These are phyloP conservation scores for Heliconius ismenius DNA, from an alignment of 2,888 invertebrate species.

Conservation along the genomic window DNA sequence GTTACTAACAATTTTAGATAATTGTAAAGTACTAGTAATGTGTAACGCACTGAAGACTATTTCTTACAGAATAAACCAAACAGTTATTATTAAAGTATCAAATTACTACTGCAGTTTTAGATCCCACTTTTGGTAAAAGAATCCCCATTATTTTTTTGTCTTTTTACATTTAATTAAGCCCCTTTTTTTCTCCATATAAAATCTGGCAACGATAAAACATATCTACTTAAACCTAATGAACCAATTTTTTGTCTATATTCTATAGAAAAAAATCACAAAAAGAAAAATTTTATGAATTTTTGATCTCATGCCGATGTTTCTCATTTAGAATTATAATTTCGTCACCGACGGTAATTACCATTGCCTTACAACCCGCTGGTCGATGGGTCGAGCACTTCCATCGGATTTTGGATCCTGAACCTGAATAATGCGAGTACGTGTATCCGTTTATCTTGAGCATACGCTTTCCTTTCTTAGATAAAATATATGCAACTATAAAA, in stretches of 20 bases:
- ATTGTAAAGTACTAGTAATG: no score
- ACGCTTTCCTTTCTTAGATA: conserved; percentile 46
- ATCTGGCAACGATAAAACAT: no score
- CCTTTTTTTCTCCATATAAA: no score
- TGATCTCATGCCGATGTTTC: conserved; percentile 33
- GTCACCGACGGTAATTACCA: conserved; percentile 39
- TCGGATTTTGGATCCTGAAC: conserved; percentile 45
- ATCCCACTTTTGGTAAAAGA: no score
- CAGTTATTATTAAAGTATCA: no score
- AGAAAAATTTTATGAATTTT: neutral
- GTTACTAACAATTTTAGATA: no score
- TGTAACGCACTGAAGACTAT: no score
- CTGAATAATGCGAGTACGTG: conserved; percentile 48
- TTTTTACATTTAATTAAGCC: no score
- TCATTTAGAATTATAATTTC: conserved; percentile 36
- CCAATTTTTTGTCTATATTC: neutral
- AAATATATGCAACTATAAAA: conserved; percentile 45
- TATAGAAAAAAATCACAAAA: neutral
- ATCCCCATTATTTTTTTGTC: no score
- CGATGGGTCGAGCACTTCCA: conserved; percentile 64
- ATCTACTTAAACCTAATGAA: no score
- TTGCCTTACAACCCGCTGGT: conserved; percentile 41
- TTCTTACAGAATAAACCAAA: no score
- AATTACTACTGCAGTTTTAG: no score
- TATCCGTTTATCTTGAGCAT: conserved; percentile 52